Base-by-base conservation (phyloP, 2,797 vertebrate species). In the Discoglossus pictus region DNA sequence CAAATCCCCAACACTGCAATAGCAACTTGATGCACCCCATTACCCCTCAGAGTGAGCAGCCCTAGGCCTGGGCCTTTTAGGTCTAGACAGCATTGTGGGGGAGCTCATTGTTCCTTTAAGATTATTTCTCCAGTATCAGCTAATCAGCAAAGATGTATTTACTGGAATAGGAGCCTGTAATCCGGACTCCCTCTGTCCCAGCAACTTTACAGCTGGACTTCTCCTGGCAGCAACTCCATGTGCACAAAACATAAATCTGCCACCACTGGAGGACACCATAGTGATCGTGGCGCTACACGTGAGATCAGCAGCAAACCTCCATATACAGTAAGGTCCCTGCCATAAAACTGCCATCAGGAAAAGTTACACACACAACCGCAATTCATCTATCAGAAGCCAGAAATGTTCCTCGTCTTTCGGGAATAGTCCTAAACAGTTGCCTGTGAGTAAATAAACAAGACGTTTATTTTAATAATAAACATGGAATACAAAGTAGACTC, bases 211-310 rank as follows among this genome's bases (percentile, higher is more conserved):
- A 76, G 67, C 72, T 79, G 70, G 64, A 75, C 73, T 18, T 61
- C 54, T 68, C 69, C 70, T 80, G 76, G 74, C 69, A 67, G 65
- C 47, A 51, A 68, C 82, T 81, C 82, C 80, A 77, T 70, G 66
- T 75, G 72, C 61, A 68, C 73, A 83, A 79, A 55, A 47, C 72
- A 61, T 83, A 78, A 81, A 74, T 78, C 76, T 79, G 68, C 76
- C 77, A 68, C 70, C 35, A 0, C 69, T 47, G 43, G 65, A 71
- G 67, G 76, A 80, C 75, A 80, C 74, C 74, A 71, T 72, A 81
- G 69, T 71, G 74, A 65, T 79, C 59, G 78, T 65, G 75, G 73
- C 66, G 73, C n/a, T 64, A 59, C 56, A 76, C 77, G 65, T 76
- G 78, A 76, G 77, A 82, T 78, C 78, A 78, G 70, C 77, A 78